Percentiles rank a stretch among this genome's conserved stretches.
Evolutionary conservation across 2,113 vertebrate species (phyloP).

Genomic region (Heptranchias perlo): DNA sequence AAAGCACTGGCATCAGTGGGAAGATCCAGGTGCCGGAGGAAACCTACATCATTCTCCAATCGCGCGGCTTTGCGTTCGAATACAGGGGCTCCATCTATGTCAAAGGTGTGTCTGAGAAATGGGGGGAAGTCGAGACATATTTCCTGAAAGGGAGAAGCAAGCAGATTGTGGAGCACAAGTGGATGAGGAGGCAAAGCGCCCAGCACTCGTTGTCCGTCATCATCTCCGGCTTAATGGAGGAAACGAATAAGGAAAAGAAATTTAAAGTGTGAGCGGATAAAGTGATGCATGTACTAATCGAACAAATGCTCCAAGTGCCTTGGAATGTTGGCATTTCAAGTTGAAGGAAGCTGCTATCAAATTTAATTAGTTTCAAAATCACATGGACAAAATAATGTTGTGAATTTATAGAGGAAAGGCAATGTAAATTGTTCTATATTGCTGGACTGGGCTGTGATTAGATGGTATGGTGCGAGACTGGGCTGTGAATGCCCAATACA

Average conservation of each 20-base stretch:
- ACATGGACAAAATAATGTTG: neutral
- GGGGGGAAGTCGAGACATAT: neutral
- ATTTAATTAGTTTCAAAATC: neutral
- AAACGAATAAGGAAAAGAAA: neutral
- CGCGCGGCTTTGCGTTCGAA: neutral
- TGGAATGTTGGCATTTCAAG: neutral
- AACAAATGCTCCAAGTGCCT: neutral
- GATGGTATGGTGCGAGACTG: neutral
- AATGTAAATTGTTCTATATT: neutral
- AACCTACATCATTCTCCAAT: neutral
- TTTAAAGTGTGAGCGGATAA: neutral
- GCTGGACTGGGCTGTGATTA: neutral
- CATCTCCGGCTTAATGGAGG: neutral
- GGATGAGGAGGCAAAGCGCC: neutral
- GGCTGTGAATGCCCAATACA: neutral
- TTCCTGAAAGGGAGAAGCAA: neutral
- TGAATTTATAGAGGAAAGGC: neutral
- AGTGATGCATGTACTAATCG: neutral
- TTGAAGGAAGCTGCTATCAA: neutral
- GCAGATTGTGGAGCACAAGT: neutral
- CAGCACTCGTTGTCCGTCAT: neutral
- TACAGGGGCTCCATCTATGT: neutral
- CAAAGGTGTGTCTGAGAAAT: neutral
- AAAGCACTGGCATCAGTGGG: constrained; percentile 27
- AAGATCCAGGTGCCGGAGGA: constrained; percentile 7